These are phyloP conservation scores for Drosophila aldrichi DNA, from an alignment of 2,888 invertebrate genomes.

Conservation along the genomic window DNA sequence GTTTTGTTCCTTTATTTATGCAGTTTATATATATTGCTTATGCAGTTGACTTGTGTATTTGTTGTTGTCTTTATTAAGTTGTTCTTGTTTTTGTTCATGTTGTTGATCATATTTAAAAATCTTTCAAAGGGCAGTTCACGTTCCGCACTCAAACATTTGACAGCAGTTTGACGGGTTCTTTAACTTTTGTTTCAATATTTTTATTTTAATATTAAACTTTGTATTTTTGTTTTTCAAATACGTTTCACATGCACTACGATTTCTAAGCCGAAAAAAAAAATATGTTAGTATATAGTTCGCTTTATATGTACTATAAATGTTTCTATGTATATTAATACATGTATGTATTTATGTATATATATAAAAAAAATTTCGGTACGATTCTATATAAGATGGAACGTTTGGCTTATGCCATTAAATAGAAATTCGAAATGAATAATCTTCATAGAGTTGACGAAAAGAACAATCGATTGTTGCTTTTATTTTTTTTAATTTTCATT, in stretches of 20 bases:
- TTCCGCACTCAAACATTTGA: conserved; percentile 68
- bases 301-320: conserved; percentile 38
- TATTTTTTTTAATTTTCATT: conserved; percentile 6
- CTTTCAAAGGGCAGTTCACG: conserved; percentile 78
- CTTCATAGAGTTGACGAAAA: conserved; percentile 7
- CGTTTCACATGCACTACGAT: conserved; percentile 44
- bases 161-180: conserved; percentile 37
- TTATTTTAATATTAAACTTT: background rate
- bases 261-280: conserved; percentile 62
- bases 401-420: conserved; percentile 7
- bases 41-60: conserved; percentile 38
- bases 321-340: conserved; percentile 1
- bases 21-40: conserved; percentile 64
- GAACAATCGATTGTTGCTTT: background rate
- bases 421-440: conserved; percentile 15
- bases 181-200: conserved; percentile 3
- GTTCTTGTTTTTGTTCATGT: conserved; percentile 17
- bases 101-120: conserved; percentile 63
- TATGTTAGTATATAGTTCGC: conserved; percentile 25
- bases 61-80: conserved; percentile 28
- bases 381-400: conserved; percentile 29
- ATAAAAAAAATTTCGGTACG: conserved; percentile 30
- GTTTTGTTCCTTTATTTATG: conserved; percentile 59
- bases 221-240: conserved; percentile 2
- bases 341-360: conserved; percentile 23